Base-by-base conservation (phyloP, 2,888 invertebrate genomes). In the Nephrotoma guestfalica region DNA sequence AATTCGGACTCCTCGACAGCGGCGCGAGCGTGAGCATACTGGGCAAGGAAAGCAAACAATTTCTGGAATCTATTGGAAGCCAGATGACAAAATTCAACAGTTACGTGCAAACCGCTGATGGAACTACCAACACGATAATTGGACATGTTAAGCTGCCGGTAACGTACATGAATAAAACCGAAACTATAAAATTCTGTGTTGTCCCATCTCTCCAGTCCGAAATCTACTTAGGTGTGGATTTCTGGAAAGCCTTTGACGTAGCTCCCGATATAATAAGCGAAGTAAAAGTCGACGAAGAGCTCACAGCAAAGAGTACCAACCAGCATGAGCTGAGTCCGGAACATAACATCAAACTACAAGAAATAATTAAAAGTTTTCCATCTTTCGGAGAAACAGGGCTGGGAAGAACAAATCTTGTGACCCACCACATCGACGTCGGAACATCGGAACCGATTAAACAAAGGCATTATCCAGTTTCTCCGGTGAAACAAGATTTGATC, bases 381-480 rank as follows among this genome's bases (percentile, higher is more conserved):
- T n/a, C n/a, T n/a, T n/a, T n/a, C n/a, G n/a, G n/a, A n/a, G n/a
- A n/a, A n/a, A n/a, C n/a, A n/a, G n/a, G n/a, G n/a, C n/a, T n/a
- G n/a, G n/a, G n/a, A n/a, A 42, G 87, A 86, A 89, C 88, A 0
- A 57, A 11, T 0, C 18, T 88, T 0, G n/a, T 88, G 7, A 87
- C 87, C 41, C 88, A 88, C 43, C 51, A 40, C 0, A 88, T 88
- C 7, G 88, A 88, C 83, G 85, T 88, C 87, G 87, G 88, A 7
- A 87, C 86, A 6, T 86, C 87, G 2, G 71, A 57, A 6, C 88
- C 88, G 1, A 86, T 87, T 13, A 88, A 88, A 83, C 87, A 88
- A 42, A 86, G 88, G 0, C 87, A 88, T 57, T 88, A 88, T 86
- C 87, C 88, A 0, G 87, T 88, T 2, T 88, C 88, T 2, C 88